Conservation (phyloP, 2,113 vertebrate species). For the Bubo bubo region DNA sequence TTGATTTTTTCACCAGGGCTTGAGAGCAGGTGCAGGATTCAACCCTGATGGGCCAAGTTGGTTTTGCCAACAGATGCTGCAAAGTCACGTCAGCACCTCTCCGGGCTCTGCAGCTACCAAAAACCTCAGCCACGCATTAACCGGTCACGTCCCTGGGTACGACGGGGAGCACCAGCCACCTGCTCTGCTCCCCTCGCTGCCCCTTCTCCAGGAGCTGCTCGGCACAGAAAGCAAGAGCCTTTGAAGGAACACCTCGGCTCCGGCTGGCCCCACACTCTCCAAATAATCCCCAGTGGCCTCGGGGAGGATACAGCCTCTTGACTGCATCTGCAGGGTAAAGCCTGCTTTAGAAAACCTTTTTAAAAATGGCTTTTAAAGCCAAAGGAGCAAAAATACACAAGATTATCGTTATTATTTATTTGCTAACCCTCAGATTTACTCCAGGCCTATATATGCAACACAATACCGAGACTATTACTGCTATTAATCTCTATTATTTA, state of each 20-base stretch:
- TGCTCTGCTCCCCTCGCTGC: background rate
- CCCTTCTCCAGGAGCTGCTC: background rate
- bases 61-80: background rate
- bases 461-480: background rate
- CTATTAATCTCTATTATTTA: constrained; percentile 23
- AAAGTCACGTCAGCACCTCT: background rate
- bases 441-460: background rate
- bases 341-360: background rate
- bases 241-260: background rate
- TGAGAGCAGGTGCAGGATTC: background rate
- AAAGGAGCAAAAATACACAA: background rate
- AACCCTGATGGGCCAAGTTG: background rate
- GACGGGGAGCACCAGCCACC: background rate
- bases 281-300: constrained; percentile 44
- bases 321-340: constrained; percentile 21
- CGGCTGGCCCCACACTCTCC: background rate
- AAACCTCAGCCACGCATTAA: background rate
- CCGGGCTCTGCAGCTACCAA: rapidly evolving
- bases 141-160: background rate
- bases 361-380: background rate
- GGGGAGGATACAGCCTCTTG: constrained; percentile 28
- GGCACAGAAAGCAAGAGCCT: background rate
- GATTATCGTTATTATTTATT: background rate
- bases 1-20: background rate
- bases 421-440: background rate